Percentiles rank a stretch among this genome's conserved stretches.
phyloP scores from a whole-genome alignment of 2,113 vertebrate genomes.

The Gambusia holbrooki region DNA sequence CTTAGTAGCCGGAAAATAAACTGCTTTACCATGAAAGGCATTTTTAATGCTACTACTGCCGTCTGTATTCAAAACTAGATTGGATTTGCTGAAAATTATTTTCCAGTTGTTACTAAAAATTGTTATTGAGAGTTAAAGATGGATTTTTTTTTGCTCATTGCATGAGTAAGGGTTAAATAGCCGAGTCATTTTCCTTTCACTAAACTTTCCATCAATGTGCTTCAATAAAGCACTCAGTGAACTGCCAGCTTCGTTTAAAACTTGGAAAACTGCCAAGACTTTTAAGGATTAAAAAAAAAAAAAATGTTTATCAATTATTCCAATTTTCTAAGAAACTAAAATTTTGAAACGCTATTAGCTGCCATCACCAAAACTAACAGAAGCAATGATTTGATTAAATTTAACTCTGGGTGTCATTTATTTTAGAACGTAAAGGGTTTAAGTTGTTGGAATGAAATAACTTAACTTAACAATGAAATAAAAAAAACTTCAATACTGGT shows the following conservation, averaged over 20 bases:
- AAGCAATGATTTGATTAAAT: neutral
- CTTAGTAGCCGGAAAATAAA: conserved; percentile 3
- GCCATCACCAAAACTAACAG: neutral
- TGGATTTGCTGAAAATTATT: too few relatives aligned
- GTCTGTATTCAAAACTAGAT: neutral
- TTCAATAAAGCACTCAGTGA: neutral
- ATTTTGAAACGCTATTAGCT: too few relatives aligned
- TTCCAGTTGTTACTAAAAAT: too few relatives aligned
- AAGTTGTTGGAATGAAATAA: neutral
- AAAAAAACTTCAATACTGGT: neutral
- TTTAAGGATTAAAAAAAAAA: too few relatives aligned
- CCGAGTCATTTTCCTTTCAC: neutral
- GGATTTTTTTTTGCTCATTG: too few relatives aligned
- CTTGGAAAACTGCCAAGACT: neutral
- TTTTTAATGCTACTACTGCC: neutral
- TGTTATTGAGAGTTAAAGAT: neutral
- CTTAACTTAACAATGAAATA: too few relatives aligned
- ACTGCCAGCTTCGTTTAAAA: neutral
- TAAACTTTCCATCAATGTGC: neutral
- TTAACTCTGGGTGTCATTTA: neutral
- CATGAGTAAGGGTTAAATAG: neutral
- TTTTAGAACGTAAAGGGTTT: neutral
- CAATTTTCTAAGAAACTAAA: too few relatives aligned
- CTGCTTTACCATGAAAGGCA: neutral
- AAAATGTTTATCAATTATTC: too few relatives aligned